Evolutionary conservation across 1,140 invertebrate species (phyloP).

Genomic region (Pteromalus puparum): DNA sequence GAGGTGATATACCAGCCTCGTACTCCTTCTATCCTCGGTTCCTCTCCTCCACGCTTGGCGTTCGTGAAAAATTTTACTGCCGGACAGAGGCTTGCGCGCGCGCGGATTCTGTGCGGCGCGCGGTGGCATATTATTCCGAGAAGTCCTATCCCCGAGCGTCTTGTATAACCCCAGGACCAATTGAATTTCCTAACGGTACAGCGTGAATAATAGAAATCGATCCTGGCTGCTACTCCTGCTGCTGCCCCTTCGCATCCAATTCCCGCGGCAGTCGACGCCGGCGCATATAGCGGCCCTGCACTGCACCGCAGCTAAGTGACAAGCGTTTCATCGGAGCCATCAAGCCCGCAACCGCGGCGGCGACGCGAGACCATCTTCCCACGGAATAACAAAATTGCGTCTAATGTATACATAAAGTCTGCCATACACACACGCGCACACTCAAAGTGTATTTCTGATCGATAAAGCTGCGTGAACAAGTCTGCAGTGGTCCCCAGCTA

Average conservation of each 20-base stretch:
- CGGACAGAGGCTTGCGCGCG: constrained; percentile 27
- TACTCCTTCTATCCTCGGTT: constrained; percentile 1
- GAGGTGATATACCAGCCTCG: neutral
- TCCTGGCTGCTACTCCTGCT: neutral
- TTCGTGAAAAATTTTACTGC: constrained; percentile 54
- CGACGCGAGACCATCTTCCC: constrained; percentile 19
- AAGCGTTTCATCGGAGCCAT: constrained; percentile 31
- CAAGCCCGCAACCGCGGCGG: neutral
- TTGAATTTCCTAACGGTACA: constrained; percentile 50
- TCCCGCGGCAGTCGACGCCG: neutral
- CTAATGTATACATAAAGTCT: neutral
- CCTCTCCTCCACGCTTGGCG: neutral
- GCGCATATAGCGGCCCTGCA: neutral
- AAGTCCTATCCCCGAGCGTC: neutral
- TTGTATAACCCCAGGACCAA: constrained; percentile 42
- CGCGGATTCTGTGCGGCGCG: neutral
- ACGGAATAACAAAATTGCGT: constrained; percentile 41
- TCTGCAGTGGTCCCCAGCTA: neutral
- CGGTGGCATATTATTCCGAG: constrained; percentile 28
- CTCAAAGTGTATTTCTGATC: neutral
- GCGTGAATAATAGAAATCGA: constrained; percentile 52
- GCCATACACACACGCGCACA: too few relatives aligned
- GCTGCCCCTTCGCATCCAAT: constrained; percentile 35
- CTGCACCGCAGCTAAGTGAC: constrained; percentile 41
- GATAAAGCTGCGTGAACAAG: neutral